Conservation (phyloP, 23 tunicate species). For the Trididemnum nubilum region DNA sequence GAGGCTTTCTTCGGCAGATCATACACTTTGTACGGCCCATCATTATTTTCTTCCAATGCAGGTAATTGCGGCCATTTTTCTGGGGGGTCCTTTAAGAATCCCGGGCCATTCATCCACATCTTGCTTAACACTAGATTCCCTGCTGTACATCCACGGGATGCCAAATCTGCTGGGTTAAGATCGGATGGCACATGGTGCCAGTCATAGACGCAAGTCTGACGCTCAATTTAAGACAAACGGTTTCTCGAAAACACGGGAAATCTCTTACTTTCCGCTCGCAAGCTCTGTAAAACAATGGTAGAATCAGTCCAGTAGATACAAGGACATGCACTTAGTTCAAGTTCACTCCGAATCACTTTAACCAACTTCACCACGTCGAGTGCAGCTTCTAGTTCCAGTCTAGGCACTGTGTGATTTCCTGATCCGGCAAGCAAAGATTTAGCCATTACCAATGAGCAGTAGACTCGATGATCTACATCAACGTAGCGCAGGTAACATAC, state of each 20-base stretch:
- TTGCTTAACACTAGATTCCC: neutral
- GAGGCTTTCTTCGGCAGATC: neutral
- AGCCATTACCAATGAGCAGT: neutral
- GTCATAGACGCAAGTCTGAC: neutral
- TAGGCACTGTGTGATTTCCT: neutral
- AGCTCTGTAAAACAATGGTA: neutral
- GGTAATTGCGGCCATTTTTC: neutral
- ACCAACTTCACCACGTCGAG: neutral
- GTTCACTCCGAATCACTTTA: neutral
- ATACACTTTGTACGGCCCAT: neutral
- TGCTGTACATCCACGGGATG: neutral
- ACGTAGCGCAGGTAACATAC: neutral
- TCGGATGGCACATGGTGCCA: no score
- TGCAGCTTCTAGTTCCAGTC: neutral
- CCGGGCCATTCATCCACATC: neutral
- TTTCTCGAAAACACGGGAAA: neutral
- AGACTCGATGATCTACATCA: neutral
- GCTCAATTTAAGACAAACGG: neutral
- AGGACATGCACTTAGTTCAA: neutral
- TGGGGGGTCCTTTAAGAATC: neutral
- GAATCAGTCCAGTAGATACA: neutral
- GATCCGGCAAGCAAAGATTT: neutral
- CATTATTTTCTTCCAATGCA: neutral
- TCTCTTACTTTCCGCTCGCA: neutral
- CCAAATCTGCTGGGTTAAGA: neutral